These are phyloP conservation scores for Agrilus planipennis DNA, from an alignment of 1,140 invertebrate species.

Conservation along the genomic window DNA sequence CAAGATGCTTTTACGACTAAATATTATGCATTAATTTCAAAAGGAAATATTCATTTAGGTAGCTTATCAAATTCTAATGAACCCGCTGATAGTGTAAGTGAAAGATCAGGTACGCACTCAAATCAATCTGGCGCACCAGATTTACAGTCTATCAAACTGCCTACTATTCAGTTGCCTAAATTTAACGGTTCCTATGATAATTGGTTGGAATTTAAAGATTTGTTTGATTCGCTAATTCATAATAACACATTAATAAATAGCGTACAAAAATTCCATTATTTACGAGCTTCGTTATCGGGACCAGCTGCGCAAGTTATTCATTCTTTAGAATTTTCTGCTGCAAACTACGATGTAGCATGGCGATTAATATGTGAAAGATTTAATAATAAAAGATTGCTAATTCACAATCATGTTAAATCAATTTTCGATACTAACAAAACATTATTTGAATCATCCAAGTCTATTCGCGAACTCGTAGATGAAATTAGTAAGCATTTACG, in stretches of 20 bases:
- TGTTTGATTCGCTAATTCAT: slow-evolving; percentile 7
- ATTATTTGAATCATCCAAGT: not conserved
- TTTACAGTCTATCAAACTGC: slow-evolving; percentile 9
- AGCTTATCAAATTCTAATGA: too few relatives aligned
- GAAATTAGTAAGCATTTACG: slow-evolving; percentile 1
- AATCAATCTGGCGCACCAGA: too few relatives aligned
- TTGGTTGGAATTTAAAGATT: slow-evolving; percentile 10
- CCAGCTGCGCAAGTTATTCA: not conserved
- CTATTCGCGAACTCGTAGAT: not conserved
- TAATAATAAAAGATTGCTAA: not conserved
- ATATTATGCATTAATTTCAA: too few relatives aligned
- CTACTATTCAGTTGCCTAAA: slow-evolving; percentile 7
- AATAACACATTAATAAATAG: not conserved
- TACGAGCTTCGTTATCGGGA: not conserved
- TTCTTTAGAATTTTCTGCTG: slow-evolving; percentile 2
- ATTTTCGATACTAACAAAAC: not conserved
- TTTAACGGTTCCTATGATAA: slow-evolving; percentile 7
- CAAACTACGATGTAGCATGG: slow-evolving; percentile 6
- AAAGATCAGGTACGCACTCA: too few relatives aligned
- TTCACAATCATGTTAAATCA: slow-evolving; percentile 3
- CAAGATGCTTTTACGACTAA: too few relatives aligned
- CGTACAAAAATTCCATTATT: slow-evolving; percentile 10
- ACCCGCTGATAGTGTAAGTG: too few relatives aligned
- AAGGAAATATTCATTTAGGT: too few relatives aligned
- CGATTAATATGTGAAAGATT: not conserved